These are phyloP conservation scores for Listronotus bonariensis DNA, from an alignment of 1,140 invertebrate species.

Conservation along the genomic window DNA sequence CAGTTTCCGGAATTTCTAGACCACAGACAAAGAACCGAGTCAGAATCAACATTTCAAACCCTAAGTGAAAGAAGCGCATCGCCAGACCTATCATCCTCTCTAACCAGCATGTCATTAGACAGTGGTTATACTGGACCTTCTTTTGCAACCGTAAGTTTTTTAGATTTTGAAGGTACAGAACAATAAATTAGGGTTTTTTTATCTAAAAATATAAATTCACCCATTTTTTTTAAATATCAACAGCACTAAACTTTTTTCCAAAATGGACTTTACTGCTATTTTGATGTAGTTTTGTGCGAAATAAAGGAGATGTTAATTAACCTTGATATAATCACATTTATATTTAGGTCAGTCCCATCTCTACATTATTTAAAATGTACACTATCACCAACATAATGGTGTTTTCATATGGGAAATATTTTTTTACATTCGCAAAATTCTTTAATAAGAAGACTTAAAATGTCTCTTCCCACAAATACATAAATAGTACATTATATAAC, in stretches of 20 bases:
- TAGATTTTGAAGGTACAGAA: too few relatives aligned
- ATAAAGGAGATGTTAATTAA: conserved; percentile 39
- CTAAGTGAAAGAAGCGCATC: conserved; percentile 38
- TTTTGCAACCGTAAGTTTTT: conserved; percentile 63
- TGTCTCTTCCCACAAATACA: too few relatives aligned
- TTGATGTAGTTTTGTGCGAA: conserved; percentile 25
- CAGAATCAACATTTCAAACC: conserved; percentile 29
- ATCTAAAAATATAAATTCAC: too few relatives aligned
- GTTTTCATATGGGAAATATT: not conserved
- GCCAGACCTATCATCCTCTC: conserved; percentile 30
- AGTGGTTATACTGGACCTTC: conserved; percentile 56
- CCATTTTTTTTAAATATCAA: too few relatives aligned
- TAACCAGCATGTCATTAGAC: conserved; percentile 46
- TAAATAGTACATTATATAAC: too few relatives aligned
- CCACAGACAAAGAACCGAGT: conserved; percentile 34
- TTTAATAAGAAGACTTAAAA: too few relatives aligned
- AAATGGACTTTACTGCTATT: not conserved
- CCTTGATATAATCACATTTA: conserved; percentile 24
- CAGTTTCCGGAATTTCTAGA: conserved; percentile 63
- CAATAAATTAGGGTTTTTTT: too few relatives aligned
- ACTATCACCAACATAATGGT: not conserved
- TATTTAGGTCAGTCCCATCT: conserved; percentile 40
- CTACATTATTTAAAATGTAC: conserved; percentile 6
- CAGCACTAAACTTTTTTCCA: not conserved
- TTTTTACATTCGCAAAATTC: too few relatives aligned